Conservation (phyloP, 2,113 vertebrate genomes). For the Oncorhynchus nerka region DNA sequence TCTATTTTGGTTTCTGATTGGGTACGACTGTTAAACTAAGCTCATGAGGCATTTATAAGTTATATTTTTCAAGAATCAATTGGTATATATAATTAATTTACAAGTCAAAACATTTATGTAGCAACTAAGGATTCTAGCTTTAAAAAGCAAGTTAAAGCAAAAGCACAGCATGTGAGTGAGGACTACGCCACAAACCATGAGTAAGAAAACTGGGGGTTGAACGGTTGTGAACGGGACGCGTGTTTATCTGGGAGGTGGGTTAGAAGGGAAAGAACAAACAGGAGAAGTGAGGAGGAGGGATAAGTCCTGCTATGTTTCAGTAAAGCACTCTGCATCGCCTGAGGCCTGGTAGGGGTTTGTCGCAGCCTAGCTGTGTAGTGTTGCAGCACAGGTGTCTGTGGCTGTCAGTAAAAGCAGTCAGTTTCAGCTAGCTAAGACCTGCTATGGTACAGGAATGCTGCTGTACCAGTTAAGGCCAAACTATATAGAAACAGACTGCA, state of each 20-base stretch:
- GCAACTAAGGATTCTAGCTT: too few relatives aligned
- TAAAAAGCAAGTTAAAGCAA: slow-evolving; percentile 38
- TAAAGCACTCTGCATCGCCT: slow-evolving; percentile 33
- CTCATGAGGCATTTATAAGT: too few relatives aligned
- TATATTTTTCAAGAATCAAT: too few relatives aligned
- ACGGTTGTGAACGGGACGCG: slow-evolving; percentile 53
- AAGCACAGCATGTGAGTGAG: slow-evolving; percentile 43
- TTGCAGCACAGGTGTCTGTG: slow-evolving; percentile 8
- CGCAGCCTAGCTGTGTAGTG: slow-evolving; percentile 29
- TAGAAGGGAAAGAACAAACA: slow-evolving; percentile 32
- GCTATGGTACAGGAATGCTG: neutral
- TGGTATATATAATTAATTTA: too few relatives aligned
- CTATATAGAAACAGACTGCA: slow-evolving; percentile 12
- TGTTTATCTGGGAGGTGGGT: slow-evolving; percentile 54
- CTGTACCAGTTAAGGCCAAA: slow-evolving; percentile 8
- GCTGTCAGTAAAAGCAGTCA: slow-evolving; percentile 28
- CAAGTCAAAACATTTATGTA: too few relatives aligned
- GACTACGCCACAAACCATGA: slow-evolving; percentile 24
- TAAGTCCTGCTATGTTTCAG: slow-evolving; percentile 34
- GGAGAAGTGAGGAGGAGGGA: slow-evolving; percentile 25
- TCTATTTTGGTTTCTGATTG: too few relatives aligned
- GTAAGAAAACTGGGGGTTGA: slow-evolving; percentile 15
- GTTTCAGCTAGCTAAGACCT: slow-evolving; percentile 28
- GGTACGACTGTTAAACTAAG: too few relatives aligned
- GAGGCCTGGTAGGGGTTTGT: slow-evolving; percentile 21